Evolutionary conservation across 2,888 invertebrate species (phyloP).

Genomic region (Drosophila kanekoi): DNA sequence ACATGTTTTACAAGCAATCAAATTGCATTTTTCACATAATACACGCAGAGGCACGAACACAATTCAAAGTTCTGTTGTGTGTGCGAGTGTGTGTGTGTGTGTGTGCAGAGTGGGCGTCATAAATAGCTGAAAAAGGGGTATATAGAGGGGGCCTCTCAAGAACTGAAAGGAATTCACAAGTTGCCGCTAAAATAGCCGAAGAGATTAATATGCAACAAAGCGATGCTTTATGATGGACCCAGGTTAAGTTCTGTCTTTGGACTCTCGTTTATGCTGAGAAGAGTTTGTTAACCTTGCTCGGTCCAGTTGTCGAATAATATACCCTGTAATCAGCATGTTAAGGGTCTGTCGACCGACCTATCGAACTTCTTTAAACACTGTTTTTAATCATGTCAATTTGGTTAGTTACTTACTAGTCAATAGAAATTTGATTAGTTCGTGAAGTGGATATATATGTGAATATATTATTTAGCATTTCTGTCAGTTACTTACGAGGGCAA

Average conservation of each 20-base stretch:
- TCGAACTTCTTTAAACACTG: no score
- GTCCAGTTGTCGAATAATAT: conserved; percentile 9
- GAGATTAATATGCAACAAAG: conserved; percentile 58
- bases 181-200: conserved; percentile 64
- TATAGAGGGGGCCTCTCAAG: conserved; percentile 1
- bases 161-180: conserved; percentile 58
- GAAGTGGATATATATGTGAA: neutral
- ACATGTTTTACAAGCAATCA: conserved; percentile 83
- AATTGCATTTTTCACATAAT: conserved; percentile 84
- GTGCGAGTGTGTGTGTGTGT: neutral
- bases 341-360: neutral
- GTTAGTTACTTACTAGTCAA: no score
- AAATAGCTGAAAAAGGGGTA: conserved; percentile 37
- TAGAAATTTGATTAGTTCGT: neutral
- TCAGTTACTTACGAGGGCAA: neutral
- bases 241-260: conserved; percentile 10
- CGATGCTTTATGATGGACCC: conserved; percentile 42
- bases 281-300: conserved; percentile 50
- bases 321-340: neutral
- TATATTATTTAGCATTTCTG: no score
- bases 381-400: no score
- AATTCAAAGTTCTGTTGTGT: conserved; percentile 19
- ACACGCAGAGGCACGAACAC: conserved; percentile 33
- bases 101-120: conserved; percentile 44
- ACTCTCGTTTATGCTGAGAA: neutral